Percentiles rank a stretch among this genome's conserved stretches.
These are phyloP conservation scores for Drosophila melanosoma DNA, from an alignment of 2,888 invertebrate genomes.

Conservation along the genomic window DNA sequence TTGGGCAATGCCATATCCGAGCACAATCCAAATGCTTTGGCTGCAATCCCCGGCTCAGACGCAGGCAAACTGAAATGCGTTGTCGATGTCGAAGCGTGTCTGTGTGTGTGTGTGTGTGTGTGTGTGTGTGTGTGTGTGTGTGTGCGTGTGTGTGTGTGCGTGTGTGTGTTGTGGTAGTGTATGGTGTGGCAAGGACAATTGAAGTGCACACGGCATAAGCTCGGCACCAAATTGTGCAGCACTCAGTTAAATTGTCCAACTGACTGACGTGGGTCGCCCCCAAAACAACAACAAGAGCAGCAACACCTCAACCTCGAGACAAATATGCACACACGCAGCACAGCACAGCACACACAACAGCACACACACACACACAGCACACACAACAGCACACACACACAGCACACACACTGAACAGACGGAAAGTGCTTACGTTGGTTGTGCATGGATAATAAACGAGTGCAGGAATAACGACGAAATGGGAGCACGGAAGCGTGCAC, in stretches of 20 bases:
- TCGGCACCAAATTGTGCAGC: slow-evolving; percentile 49
- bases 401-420: not conserved
- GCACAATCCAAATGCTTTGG: slow-evolving; percentile 25
- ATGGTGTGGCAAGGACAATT: slow-evolving; percentile 68
- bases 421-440: slow-evolving; percentile 66
- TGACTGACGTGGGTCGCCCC: slow-evolving; percentile 44
- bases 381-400: slow-evolving; percentile 19
- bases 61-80: slow-evolving; percentile 48
- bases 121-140: no score
- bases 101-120: no score
- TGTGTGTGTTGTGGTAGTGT: not conserved
- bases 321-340: slow-evolving; percentile 4
- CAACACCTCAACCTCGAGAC: slow-evolving; percentile 18
- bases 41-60: slow-evolving; percentile 6
- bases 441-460: slow-evolving; percentile 71
- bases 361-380: slow-evolving; percentile 18
- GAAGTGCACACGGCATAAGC: slow-evolving; percentile 42
- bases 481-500: slow-evolving; percentile 41
- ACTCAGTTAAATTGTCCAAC: slow-evolving; percentile 76
- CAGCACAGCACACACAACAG: slow-evolving; percentile 11
- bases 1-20: slow-evolving; percentile 22
- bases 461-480: slow-evolving; percentile 74
- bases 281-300: slow-evolving; percentile 12
- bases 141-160: not conserved
- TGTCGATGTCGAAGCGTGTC: slow-evolving; percentile 42